A percentile compares a stretch with the other conserved stretches of the same genome.
Evolutionary conservation across 2,797 vertebrate genomes (phyloP).

Genomic region (Menidia menidia): DNA sequence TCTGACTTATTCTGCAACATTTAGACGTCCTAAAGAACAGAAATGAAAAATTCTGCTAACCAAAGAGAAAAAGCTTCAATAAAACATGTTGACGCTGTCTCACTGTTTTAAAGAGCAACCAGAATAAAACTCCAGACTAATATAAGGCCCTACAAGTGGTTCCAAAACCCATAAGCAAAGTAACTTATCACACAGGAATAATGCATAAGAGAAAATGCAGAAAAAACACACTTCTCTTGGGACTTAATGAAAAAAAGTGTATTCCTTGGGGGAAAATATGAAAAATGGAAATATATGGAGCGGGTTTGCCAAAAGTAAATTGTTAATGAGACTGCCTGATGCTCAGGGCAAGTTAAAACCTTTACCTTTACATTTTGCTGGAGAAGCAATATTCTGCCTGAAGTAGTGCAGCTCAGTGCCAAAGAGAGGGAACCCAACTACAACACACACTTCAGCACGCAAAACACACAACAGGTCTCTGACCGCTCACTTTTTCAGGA

Average conservation of each 20-base stretch:
- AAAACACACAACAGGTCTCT: not conserved
- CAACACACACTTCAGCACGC: constrained; percentile 14
- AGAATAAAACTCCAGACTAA: constrained; percentile 35
- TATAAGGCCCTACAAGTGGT: constrained; percentile 42
- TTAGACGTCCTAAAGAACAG: constrained; percentile 62
- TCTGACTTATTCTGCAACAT: constrained; percentile 61
- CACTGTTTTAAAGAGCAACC: constrained; percentile 45
- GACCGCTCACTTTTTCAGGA: not conserved
- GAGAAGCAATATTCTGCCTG: constrained; percentile 68
- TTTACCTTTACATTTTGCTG: constrained; percentile 75
- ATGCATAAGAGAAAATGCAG: constrained; percentile 16
- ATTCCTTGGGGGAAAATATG: constrained; percentile 51
- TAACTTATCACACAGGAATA: constrained; percentile 57
- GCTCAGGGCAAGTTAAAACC: constrained; percentile 73
- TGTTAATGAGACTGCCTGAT: constrained; percentile 65
- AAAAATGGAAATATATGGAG: constrained; percentile 61
- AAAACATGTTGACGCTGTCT: constrained; percentile 67
- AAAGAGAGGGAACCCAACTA: not conserved
- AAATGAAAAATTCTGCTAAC: constrained; percentile 62
- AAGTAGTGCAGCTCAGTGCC: constrained; percentile 56
- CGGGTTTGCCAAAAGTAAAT: constrained; percentile 65
- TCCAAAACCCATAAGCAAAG: constrained; percentile 42
- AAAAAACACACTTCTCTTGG: constrained; percentile 31
- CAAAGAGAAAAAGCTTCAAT: constrained; percentile 59
- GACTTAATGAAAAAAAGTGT: constrained; percentile 57